Percentiles rank a stretch among this genome's conserved stretches.
phyloP scores from a whole-genome alignment of 2,113 vertebrate genomes.

The Pedionomus torquatus region DNA sequence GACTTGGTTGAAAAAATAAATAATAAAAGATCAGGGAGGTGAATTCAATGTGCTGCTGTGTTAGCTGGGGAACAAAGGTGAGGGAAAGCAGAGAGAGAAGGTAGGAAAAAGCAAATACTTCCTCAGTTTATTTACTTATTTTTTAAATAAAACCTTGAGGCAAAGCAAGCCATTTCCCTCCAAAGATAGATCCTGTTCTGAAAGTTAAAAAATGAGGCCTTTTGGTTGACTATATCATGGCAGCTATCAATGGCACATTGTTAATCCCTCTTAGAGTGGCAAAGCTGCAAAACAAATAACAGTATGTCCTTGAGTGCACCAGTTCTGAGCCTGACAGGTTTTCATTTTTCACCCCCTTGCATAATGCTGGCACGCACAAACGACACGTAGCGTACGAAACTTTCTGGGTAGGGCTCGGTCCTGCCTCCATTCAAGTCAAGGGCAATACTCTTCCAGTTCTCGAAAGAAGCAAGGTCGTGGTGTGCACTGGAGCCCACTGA shows the following conservation, averaged over 20 bases:
- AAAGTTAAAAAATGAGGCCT: background rate
- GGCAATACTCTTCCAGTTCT: background rate
- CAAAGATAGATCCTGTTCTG: background rate
- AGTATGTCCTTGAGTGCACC: conserved; percentile 59
- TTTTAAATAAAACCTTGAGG: background rate
- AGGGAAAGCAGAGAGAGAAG: background rate
- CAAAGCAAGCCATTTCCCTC: background rate
- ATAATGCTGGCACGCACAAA: conserved; percentile 30
- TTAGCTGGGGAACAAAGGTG: background rate
- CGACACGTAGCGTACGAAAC: background rate
- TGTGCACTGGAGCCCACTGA: fast-evolving
- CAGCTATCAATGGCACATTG: background rate
- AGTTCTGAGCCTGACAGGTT: conserved; percentile 40
- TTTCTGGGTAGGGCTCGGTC: conserved; percentile 16
- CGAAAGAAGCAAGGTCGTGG: background rate
- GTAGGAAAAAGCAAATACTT: background rate
- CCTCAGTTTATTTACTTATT: background rate
- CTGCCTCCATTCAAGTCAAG: conserved; percentile 9
- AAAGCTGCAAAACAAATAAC: conserved; percentile 56
- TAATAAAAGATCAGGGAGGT: background rate
- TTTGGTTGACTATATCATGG: conserved; percentile 28
- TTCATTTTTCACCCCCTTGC: conserved; percentile 36
- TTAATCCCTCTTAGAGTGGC: conserved; percentile 37
- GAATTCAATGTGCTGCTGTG: background rate
- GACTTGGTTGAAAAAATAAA: conserved; percentile 6